Evolutionary conservation across 2,888 invertebrate genomes (phyloP).

Genomic region (Caenorhabditis wallacei): DNA sequence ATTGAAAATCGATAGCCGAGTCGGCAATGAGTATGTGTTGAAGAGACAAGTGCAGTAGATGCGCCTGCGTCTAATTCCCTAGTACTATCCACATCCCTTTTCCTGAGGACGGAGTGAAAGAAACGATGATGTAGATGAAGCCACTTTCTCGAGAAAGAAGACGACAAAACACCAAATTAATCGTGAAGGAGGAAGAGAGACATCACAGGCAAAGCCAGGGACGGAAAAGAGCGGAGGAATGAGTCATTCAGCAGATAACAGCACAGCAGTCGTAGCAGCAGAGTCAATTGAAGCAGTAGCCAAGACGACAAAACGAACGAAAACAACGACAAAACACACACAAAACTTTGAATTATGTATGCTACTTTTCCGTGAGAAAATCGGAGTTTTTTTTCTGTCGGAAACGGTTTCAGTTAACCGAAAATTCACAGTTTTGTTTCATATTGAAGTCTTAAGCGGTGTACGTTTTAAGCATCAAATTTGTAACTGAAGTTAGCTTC

Average conservation of each 20-base stretch:
- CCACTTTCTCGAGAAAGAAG: constrained; percentile 45
- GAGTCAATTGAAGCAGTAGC: constrained; percentile 24
- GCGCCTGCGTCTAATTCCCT: constrained; percentile 47
- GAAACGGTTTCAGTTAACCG: too few relatives aligned
- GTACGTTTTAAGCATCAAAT: too few relatives aligned
- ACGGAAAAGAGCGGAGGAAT: constrained; percentile 27
- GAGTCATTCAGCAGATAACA: constrained; percentile 56
- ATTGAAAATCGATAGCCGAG: constrained; percentile 60
- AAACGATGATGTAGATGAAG: constrained; percentile 55
- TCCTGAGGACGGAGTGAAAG: constrained; percentile 11
- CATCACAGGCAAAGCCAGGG: constrained; percentile 42
- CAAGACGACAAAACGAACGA: constrained; percentile 14
- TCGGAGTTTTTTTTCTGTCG: too few relatives aligned
- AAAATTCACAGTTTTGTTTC: too few relatives aligned
- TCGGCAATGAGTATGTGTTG: constrained; percentile 43
- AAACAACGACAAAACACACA: constrained; percentile 40
- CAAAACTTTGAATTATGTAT: constrained; percentile 4
- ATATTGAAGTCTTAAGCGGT: too few relatives aligned
- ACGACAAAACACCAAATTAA: constrained; percentile 58
- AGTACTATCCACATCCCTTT: constrained; percentile 14
- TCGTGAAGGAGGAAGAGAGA: constrained; percentile 33
- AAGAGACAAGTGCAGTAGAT: constrained; percentile 36
- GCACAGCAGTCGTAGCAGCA: constrained; percentile 34
- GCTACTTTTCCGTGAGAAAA: too few relatives aligned
- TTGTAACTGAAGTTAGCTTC: too few relatives aligned